phyloP scores from a whole-genome alignment of 2,113 vertebrate species.

The Phaethon lepturus region DNA sequence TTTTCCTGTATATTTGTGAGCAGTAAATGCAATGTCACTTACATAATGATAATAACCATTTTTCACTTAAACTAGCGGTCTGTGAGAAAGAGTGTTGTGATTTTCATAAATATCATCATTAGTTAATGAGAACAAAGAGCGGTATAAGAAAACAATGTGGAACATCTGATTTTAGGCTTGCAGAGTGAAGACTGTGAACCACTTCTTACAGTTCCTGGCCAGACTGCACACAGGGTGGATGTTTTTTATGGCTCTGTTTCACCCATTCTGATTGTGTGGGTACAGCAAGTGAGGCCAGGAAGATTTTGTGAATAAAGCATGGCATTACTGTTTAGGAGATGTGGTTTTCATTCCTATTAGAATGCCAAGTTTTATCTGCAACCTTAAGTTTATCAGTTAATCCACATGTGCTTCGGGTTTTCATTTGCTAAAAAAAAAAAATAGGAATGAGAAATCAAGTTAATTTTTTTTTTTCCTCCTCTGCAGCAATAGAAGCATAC shows the following conservation, averaged over 20 bases:
- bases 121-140: neutral
- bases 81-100: neutral
- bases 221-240: neutral
- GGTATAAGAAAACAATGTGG: neutral
- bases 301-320: neutral
- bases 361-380: neutral
- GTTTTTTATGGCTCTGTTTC: neutral
- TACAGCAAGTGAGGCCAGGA: neutral
- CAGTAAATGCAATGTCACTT: neutral
- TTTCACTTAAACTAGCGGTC: neutral
- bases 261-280: neutral
- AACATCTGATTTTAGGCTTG: constrained; percentile 7
- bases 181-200: neutral
- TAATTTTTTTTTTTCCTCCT: neutral
- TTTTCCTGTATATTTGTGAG: neutral
- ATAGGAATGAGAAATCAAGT: neutral
- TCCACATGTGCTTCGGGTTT: neutral
- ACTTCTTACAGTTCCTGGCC: neutral
- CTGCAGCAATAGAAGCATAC: neutral
- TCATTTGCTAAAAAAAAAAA: constrained; percentile 16
- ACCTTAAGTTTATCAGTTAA: neutral
- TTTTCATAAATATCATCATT: neutral
- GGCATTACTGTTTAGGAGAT: neutral
- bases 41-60: neutral
- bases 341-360: neutral